Percentiles rank a stretch among this genome's conserved stretches.
Evolutionary conservation across 2,888 invertebrate species (phyloP).

Genomic region (Stenichneumon culpator): DNA sequence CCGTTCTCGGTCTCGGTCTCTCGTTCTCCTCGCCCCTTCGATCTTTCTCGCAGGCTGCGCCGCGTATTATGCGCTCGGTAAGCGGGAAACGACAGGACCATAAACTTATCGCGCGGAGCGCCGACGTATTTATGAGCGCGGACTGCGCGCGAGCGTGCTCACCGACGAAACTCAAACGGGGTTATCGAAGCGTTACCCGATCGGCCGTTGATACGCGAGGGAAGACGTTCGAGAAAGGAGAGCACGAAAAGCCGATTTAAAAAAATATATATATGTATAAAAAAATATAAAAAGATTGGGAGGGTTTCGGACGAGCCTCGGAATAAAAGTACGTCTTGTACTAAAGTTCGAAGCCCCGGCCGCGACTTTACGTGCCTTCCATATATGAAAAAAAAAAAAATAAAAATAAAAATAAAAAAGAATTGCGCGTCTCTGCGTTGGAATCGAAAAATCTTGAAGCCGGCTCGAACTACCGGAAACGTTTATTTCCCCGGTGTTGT

Average conservation of each 20-base stretch:
- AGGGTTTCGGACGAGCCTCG: not conserved
- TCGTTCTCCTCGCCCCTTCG: not conserved
- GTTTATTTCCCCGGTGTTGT: constrained; percentile 30
- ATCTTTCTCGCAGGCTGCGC: constrained; percentile 5
- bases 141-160: not conserved
- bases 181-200: constrained; percentile 50
- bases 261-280: constrained; percentile 9
- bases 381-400: not conserved
- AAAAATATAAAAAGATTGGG: not conserved
- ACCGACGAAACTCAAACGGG: constrained; percentile 23
- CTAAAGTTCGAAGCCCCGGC: constrained; percentile 2
- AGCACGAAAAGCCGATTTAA: constrained; percentile 18
- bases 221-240: constrained; percentile 20
- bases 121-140: constrained; percentile 35
- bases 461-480: constrained; percentile 46
- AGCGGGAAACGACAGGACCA: constrained; percentile 23
- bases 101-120: constrained; percentile 42
- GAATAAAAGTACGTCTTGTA: not conserved
- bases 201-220: constrained; percentile 17
- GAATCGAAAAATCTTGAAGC: constrained; percentile 35
- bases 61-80: constrained; percentile 25
- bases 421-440: not conserved
- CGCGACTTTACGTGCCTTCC: not conserved
- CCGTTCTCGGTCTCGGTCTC: not conserved
- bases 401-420: not conserved